These are phyloP conservation scores for Lithophane leautieri DNA, from an alignment of 2,888 invertebrate genomes.

Conservation along the genomic window DNA sequence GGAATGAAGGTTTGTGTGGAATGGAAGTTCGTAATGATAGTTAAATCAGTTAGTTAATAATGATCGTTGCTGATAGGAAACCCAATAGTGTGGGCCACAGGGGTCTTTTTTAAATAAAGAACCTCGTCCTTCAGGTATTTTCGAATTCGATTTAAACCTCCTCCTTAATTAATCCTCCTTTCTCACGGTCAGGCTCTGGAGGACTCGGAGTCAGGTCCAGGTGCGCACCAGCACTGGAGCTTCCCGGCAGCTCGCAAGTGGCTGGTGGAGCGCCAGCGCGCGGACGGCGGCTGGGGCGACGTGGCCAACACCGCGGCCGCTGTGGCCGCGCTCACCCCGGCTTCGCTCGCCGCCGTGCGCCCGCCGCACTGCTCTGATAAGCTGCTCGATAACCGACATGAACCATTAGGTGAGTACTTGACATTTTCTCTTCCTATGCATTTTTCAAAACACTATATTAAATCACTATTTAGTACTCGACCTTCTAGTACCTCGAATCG, in stretches of 20 bases:
- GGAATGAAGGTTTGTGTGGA: neutral
- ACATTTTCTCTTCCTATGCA: neutral
- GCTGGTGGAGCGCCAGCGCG: constrained; percentile 93
- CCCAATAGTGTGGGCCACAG: neutral
- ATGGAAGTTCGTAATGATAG: neutral
- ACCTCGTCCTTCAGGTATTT: neutral
- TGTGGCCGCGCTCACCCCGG: constrained; percentile 94
- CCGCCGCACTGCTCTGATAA: constrained; percentile 90
- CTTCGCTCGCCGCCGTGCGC: constrained; percentile 93
- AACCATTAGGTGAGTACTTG: constrained; percentile 85
- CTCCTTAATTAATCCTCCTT: neutral
- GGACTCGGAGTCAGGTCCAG: constrained; percentile 92
- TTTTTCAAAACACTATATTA: neutral
- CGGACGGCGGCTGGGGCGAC: constrained; percentile 95
- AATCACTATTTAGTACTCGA: too few relatives aligned
- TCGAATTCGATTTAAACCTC: neutral
- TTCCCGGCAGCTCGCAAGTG: constrained; percentile 94
- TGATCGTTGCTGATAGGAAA: neutral
- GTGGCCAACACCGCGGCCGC: constrained; percentile 94
- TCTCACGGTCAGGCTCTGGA: constrained; percentile 91
- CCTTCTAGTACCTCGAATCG: too few relatives aligned
- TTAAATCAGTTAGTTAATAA: too few relatives aligned
- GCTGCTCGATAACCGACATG: constrained; percentile 86
- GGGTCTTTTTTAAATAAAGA: neutral
- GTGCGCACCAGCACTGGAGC: constrained; percentile 93